phyloP scores from a whole-genome alignment of 1,140 invertebrate genomes.

The Brachionus sp. region DNA sequence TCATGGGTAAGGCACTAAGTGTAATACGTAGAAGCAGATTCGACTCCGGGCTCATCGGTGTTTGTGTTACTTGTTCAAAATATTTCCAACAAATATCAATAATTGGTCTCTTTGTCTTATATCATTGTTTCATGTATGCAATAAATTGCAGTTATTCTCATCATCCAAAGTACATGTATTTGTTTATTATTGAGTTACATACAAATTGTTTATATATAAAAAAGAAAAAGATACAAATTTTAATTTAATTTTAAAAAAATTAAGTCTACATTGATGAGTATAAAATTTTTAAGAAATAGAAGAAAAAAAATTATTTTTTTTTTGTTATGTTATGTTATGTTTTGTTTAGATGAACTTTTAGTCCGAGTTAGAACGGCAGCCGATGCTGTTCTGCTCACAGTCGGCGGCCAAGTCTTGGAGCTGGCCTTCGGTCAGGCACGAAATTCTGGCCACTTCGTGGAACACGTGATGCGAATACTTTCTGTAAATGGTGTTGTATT shows the following conservation, averaged over 20 bases:
- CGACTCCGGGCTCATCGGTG: background rate
- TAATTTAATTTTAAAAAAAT: conserved; percentile 1
- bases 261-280: background rate
- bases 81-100: background rate
- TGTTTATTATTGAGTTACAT: no score
- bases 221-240: conserved; percentile 6
- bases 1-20: background rate
- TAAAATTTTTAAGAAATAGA: background rate
- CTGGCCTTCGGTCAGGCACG: background rate
- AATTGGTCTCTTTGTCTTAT: background rate
- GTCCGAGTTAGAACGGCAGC: background rate
- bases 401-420: background rate
- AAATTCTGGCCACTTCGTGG: conserved; percentile 19
- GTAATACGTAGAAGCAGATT: background rate
- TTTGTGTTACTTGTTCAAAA: background rate
- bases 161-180: background rate
- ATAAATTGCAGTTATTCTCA: background rate
- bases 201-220: background rate
- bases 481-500: conserved; percentile 40
- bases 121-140: background rate
- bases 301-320: no score
- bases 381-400: conserved; percentile 4
- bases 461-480: conserved; percentile 42
- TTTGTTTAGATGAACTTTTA: no score
- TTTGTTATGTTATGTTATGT: no score